Conservation (phyloP, 2,888 invertebrate genomes). For the Pristionchus fissidentatus region DNA sequence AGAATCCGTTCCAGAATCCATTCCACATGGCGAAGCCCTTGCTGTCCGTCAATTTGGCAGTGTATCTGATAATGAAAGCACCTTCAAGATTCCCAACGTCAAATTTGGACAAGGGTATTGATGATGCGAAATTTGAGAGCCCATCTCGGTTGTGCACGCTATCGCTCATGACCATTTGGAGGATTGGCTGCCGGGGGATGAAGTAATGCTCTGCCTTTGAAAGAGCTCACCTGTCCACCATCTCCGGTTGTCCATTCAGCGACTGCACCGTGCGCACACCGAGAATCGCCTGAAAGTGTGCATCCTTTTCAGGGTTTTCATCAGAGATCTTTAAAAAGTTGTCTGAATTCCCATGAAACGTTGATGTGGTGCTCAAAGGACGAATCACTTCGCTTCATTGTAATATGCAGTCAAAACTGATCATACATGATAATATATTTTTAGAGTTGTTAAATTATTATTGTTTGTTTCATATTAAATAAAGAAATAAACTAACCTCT, state of each 20-base stretch:
- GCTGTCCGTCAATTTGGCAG: slow-evolving; percentile 57
- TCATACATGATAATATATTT: too few species aligned
- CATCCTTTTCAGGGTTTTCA: too few species aligned
- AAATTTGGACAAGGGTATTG: not conserved
- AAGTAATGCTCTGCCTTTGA: not conserved
- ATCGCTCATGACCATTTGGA: not conserved
- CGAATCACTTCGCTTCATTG: not conserved
- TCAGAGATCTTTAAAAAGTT: too few species aligned
- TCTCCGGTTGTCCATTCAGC: slow-evolving; percentile 67
- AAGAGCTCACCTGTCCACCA: slow-evolving; percentile 58
- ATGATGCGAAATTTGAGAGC: too few species aligned
- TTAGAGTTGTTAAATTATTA: too few species aligned
- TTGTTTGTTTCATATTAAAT: not conserved
- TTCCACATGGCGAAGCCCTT: slow-evolving; percentile 64
- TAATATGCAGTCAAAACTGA: too few species aligned
- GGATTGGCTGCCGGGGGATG: not conserved
- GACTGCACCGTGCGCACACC: slow-evolving; percentile 69
- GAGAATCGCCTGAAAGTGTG: slow-evolving; percentile 56
- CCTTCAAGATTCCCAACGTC: not conserved
- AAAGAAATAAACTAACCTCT: slow-evolving; percentile 51
- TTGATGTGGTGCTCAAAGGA: not conserved
- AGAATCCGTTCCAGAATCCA: slow-evolving; percentile 66
- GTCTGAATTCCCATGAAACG: too few species aligned
- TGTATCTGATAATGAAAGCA: too few species aligned
- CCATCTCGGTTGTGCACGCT: not conserved